Evolutionary conservation across 2,888 invertebrate genomes (phyloP).

Genomic region (Alsophila aescularia): DNA sequence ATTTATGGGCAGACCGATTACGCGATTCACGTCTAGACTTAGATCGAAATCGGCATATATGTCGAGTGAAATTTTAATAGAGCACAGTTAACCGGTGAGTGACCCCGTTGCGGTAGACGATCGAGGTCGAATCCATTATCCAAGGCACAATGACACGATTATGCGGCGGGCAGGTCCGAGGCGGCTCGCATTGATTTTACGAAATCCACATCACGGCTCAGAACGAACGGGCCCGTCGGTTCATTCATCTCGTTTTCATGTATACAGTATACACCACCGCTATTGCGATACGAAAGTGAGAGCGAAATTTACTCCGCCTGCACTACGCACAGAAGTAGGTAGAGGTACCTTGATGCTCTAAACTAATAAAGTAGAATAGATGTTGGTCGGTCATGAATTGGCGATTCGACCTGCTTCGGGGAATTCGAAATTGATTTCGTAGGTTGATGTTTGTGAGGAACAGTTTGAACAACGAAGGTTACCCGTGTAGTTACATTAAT

Average conservation of each 20-base stretch:
- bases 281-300: constrained; percentile 82
- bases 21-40: constrained; percentile 7
- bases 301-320: constrained; percentile 78
- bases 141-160: constrained; percentile 75
- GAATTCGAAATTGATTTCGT: constrained; percentile 8
- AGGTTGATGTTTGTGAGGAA: too few relatives aligned
- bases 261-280: constrained; percentile 75
- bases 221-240: constrained; percentile 77
- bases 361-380: constrained; percentile 68
- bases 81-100: constrained; percentile 62
- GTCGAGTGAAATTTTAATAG: constrained; percentile 66
- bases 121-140: constrained; percentile 66
- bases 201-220: constrained; percentile 78
- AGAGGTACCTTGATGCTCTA: constrained; percentile 60
- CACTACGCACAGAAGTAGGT: constrained; percentile 66
- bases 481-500: too few relatives aligned
- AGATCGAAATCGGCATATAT: constrained; percentile 48
- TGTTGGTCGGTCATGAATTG: constrained; percentile 56
- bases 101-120: constrained; percentile 61
- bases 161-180: constrained; percentile 69
- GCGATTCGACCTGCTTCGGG: constrained; percentile 29
- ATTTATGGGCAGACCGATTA: constrained; percentile 1
- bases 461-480: too few relatives aligned
- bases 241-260: constrained; percentile 84
- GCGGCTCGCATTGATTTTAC: constrained; percentile 79